phyloP scores from a whole-genome alignment of 2,797 vertebrate genomes.

The Sylvilagus floridanus region DNA sequence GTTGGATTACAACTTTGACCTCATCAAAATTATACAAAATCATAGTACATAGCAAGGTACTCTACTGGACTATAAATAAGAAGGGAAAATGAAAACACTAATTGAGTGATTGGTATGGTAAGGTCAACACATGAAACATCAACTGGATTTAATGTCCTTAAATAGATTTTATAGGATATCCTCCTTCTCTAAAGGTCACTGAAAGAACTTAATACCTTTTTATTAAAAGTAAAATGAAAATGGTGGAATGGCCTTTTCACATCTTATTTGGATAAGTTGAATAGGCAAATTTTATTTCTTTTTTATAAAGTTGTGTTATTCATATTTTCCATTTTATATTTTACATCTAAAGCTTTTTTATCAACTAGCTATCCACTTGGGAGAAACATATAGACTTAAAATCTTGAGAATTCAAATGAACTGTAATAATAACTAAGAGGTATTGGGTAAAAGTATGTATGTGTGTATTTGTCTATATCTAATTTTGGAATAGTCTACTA shows the following conservation, averaged over 20 bases:
- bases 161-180: slow-evolving; percentile 69
- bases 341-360: slow-evolving; percentile 51
- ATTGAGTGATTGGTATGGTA: slow-evolving; percentile 65
- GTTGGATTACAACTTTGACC: neutral
- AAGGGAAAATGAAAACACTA: slow-evolving; percentile 53
- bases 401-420: slow-evolving; percentile 8
- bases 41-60: neutral
- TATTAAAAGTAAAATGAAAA: slow-evolving; percentile 63
- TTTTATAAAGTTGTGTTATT: slow-evolving; percentile 55
- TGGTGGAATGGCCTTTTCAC: slow-evolving; percentile 64
- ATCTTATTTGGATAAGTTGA: slow-evolving; percentile 59
- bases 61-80: slow-evolving; percentile 28
- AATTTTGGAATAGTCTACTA: neutral
- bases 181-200: slow-evolving; percentile 71
- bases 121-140: slow-evolving; percentile 63
- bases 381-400: neutral
- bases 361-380: neutral
- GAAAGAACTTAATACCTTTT: slow-evolving; percentile 70
- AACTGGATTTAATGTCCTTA: slow-evolving; percentile 56
- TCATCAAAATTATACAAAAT: slow-evolving; percentile 19
- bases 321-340: slow-evolving; percentile 53
- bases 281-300: slow-evolving; percentile 52
- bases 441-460: neutral
- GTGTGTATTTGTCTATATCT: neutral
- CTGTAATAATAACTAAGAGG: neutral